Evolutionary conservation across 1,140 invertebrate species (phyloP).

Genomic region (Drosophila chauvacae): DNA sequence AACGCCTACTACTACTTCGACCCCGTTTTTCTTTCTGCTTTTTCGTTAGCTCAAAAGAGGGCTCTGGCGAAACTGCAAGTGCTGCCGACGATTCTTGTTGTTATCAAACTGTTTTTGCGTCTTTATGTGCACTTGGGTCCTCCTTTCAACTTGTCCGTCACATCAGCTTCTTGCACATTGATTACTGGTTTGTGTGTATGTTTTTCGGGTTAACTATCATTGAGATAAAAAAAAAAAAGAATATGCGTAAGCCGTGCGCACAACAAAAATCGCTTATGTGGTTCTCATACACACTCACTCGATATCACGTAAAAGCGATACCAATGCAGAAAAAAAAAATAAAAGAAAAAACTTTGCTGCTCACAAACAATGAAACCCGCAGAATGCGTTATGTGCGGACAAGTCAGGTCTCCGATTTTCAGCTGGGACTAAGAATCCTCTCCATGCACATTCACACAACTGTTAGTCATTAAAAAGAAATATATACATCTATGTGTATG

Average conservation of each 20-base stretch:
- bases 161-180: constrained; percentile 11
- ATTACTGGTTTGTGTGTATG: constrained; percentile 6
- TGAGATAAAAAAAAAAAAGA: constrained; percentile 16
- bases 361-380: constrained; percentile 18
- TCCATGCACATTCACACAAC: constrained; percentile 19
- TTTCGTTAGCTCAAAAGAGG: constrained; percentile 17
- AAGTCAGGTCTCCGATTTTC: constrained; percentile 16
- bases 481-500: constrained; percentile 10
- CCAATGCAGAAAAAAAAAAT: neutral
- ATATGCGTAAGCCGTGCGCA: constrained; percentile 17
- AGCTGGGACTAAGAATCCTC: constrained; percentile 19
- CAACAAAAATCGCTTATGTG: constrained; percentile 18
- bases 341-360: neutral
- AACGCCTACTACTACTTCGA: constrained; percentile 20
- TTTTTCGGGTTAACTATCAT: constrained; percentile 17
- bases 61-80: constrained; percentile 13
- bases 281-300: constrained; percentile 18
- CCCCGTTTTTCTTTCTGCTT: constrained; percentile 6
- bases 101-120: constrained; percentile 20
- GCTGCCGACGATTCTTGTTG: neutral
- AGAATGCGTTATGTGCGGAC: constrained; percentile 10
- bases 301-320: constrained; percentile 20
- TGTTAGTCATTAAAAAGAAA: constrained; percentile 21
- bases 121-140: neutral
- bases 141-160: neutral